A percentile compares a stretch with the other conserved stretches of the same genome.
These are phyloP conservation scores for Petrocephalus microphthalmus DNA, from an alignment of 2,113 vertebrate genomes.

Conservation along the genomic window DNA sequence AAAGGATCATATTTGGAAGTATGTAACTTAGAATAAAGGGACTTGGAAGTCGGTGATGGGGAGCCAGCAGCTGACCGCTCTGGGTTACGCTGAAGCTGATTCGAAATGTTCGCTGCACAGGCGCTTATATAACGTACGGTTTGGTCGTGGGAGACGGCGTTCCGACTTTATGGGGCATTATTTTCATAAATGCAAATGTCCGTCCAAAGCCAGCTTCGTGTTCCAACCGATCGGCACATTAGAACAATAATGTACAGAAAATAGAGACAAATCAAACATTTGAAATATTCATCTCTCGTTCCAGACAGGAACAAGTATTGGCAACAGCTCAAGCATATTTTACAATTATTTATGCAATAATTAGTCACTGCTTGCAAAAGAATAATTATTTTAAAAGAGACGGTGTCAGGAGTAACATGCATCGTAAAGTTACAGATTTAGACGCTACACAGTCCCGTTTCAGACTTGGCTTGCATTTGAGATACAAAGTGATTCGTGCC, in stretches of 20 bases:
- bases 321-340: conserved; percentile 3
- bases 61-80: background rate
- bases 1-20: background rate
- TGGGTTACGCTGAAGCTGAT: background rate
- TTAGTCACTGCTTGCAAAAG: background rate
- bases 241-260: conserved; percentile 9
- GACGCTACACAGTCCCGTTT: background rate
- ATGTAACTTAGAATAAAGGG: background rate
- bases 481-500: background rate
- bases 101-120: background rate
- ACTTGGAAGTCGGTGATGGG: background rate
- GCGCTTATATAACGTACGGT: conserved; percentile 2
- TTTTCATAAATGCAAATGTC: conserved; percentile 4
- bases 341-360: background rate
- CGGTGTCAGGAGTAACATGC: background rate
- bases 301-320: conserved; percentile 9
- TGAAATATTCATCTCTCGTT: background rate
- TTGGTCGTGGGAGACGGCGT: background rate
- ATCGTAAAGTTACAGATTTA: background rate
- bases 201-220: background rate
- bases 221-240: background rate
- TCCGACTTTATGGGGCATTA: background rate
- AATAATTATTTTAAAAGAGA: conserved; percentile 1
- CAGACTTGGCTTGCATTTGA: background rate
- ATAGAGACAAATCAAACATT: conserved; percentile 3